phyloP scores from a whole-genome alignment of 2,797 vertebrate species.

The Tapirus indicus region DNA sequence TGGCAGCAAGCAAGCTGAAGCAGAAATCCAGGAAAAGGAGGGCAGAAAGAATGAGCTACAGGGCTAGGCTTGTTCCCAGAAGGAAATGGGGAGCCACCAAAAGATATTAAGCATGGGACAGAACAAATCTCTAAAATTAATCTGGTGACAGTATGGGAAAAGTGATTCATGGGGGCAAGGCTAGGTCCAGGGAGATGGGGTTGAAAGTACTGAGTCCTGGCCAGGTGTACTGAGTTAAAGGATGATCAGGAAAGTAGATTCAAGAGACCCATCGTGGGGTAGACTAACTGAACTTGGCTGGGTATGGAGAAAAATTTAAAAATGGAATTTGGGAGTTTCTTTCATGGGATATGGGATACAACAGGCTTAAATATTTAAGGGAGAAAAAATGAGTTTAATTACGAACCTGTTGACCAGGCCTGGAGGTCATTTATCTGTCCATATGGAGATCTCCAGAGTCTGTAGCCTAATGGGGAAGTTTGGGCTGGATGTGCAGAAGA shows the following conservation, averaged over 20 bases:
- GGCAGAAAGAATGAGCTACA: neutral
- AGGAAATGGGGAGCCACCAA: neutral
- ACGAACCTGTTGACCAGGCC: neutral
- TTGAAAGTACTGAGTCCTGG: neutral
- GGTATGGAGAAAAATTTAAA: neutral
- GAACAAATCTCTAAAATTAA: slow-evolving; percentile 52
- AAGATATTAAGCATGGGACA: neutral
- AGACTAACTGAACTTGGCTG: neutral
- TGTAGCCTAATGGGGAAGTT: neutral
- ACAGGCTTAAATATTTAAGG: neutral
- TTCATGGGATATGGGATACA: neutral
- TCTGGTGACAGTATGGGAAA: neutral
- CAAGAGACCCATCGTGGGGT: neutral
- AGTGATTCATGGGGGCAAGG: neutral
- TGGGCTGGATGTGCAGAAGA: neutral
- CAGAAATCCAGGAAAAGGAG: neutral
- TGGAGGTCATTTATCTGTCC: neutral
- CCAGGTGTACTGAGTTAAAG: neutral
- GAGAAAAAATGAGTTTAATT: neutral
- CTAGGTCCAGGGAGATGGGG: neutral
- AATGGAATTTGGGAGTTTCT: neutral
- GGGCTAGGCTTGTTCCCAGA: neutral
- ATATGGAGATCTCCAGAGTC: neutral
- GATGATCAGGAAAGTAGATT: neutral
- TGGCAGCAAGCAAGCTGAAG: neutral